Evolutionary conservation across 1,140 invertebrate genomes (phyloP).

Genomic region (Drosophila virilis): DNA sequence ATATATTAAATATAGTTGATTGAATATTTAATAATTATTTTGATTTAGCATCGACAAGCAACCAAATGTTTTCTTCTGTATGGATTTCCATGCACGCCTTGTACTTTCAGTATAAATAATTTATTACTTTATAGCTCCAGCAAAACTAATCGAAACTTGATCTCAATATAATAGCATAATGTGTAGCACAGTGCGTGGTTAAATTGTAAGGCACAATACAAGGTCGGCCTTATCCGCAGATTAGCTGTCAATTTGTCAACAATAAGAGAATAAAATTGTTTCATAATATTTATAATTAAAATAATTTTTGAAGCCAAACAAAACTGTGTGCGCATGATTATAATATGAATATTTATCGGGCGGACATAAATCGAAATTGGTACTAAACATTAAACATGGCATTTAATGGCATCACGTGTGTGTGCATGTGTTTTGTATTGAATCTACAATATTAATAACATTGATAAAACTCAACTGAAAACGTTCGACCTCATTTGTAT

Average conservation of each 20-base stretch:
- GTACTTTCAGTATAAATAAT: neutral
- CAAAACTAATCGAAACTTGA: too few species aligned
- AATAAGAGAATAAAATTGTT: conserved; percentile 28
- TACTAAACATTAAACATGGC: conserved; percentile 72
- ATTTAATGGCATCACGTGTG: conserved; percentile 49
- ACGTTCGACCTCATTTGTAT: conserved; percentile 70
- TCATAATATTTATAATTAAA: conserved; percentile 35
- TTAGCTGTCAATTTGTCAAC: conserved; percentile 38
- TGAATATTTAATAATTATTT: neutral
- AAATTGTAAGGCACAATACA: neutral
- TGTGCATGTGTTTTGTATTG: conserved; percentile 58
- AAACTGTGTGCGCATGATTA: conserved; percentile 10
- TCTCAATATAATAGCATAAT: too few species aligned
- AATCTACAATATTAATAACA: conserved; percentile 75
- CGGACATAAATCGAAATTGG: conserved; percentile 58
- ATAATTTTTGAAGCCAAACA: conserved; percentile 17
- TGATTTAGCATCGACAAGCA: too few species aligned
- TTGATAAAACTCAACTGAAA: conserved; percentile 69
- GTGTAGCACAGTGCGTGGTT: too few species aligned
- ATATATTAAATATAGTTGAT: too few species aligned
- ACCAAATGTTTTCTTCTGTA: too few species aligned
- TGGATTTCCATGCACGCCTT: too few species aligned
- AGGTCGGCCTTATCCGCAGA: neutral
- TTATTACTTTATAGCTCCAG: neutral
- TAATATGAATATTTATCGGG: conserved; percentile 72